A percentile compares a stretch with the other conserved stretches of the same genome.
Conservation (phyloP, 2,888 invertebrate genomes). For the Pardosa pseudoannulata region DNA sequence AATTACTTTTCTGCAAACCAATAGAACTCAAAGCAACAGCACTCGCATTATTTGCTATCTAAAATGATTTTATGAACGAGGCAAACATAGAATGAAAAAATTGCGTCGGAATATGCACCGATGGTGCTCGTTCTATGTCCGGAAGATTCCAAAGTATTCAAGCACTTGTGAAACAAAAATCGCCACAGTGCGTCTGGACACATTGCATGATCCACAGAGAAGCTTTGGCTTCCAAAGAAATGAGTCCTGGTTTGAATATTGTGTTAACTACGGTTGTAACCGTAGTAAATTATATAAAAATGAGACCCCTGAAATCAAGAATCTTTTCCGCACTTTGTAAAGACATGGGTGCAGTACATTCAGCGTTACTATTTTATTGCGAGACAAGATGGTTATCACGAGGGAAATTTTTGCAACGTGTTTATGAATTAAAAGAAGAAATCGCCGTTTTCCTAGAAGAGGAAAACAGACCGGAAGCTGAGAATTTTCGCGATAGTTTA, state of each 20-base stretch:
- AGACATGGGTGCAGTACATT: background rate
- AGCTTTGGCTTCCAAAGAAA: constrained; percentile 27
- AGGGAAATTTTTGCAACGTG: background rate
- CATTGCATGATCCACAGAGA: constrained; percentile 36
- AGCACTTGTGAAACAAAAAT: constrained; percentile 9
- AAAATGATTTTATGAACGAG: too few relatives aligned
- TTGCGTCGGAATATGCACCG: too few relatives aligned
- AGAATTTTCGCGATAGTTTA: constrained; percentile 58
- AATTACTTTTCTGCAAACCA: too few relatives aligned
- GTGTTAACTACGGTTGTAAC: constrained; percentile 31
- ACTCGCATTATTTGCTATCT: too few relatives aligned
- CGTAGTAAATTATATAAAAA: constrained; percentile 43
- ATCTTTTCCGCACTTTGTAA: constrained; percentile 7
- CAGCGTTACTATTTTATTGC: constrained; percentile 16
- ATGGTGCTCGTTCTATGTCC: too few relatives aligned
- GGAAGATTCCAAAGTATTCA: constrained; percentile 11
- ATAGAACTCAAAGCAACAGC: too few relatives aligned
- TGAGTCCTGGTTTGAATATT: constrained; percentile 38
- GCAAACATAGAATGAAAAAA: too few relatives aligned
- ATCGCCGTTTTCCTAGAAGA: constrained; percentile 40
- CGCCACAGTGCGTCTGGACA: constrained; percentile 8
- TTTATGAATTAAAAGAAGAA: constrained; percentile 17
- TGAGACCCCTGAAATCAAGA: constrained; percentile 24
- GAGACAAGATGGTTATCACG: constrained; percentile 11
- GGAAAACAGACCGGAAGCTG: constrained; percentile 43